These are phyloP conservation scores for Musca domestica DNA, from an alignment of 1,140 invertebrate species.

Conservation along the genomic window DNA sequence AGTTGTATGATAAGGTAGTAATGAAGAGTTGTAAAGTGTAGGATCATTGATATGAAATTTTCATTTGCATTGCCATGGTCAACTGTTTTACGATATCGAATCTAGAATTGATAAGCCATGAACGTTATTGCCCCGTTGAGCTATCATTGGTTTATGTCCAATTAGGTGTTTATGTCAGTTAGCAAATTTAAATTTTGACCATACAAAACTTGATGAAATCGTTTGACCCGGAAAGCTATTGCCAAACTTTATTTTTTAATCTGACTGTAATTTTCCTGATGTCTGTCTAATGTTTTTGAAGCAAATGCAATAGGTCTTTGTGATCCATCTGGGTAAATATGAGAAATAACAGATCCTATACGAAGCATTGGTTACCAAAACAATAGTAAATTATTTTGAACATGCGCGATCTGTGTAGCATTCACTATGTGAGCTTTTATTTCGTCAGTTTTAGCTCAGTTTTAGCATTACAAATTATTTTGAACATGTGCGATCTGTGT, in stretches of 20 bases:
- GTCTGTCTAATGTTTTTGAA: constrained; percentile 53
- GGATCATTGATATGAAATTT: too few species aligned
- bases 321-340: constrained; percentile 42
- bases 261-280: constrained; percentile 58
- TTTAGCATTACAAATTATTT: too few species aligned
- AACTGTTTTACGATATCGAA: constrained; percentile 31
- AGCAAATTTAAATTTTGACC: constrained; percentile 53
- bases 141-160: constrained; percentile 32
- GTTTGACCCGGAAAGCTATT: constrained; percentile 55
- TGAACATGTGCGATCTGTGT: too few species aligned
- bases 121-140: constrained; percentile 48
- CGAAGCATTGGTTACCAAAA: constrained; percentile 55
- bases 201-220: constrained; percentile 58
- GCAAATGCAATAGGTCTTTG: constrained; percentile 56
- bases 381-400: constrained; percentile 55
- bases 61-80: constrained; percentile 33
- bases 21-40: too few species aligned
- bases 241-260: constrained; percentile 59
- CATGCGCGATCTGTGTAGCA: constrained; percentile 42
- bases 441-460: neutral
- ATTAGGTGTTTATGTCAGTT: constrained; percentile 56
- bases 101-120: constrained; percentile 30
- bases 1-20: too few species aligned
- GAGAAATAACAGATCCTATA: constrained; percentile 55
- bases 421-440: constrained; percentile 11